Conservation (phyloP, 2,888 invertebrate genomes). For the Thelaira solivaga region DNA sequence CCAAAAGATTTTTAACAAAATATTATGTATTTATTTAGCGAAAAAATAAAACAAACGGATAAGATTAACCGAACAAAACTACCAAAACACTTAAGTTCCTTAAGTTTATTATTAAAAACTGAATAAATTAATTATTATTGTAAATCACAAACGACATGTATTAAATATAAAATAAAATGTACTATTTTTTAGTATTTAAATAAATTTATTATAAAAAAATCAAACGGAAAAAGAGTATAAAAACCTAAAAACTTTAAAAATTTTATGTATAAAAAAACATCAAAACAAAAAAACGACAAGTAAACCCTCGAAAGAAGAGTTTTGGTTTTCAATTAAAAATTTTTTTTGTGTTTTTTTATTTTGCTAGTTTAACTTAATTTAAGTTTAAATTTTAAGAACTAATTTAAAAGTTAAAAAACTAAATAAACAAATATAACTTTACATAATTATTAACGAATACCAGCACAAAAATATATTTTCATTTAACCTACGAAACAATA, state of each 20-base stretch:
- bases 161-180: conserved; percentile 43
- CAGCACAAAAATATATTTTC: too few relatives aligned
- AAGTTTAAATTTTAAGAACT: too few relatives aligned
- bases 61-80: conserved; percentile 6
- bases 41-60: not conserved
- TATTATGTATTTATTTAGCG: conserved; percentile 20
- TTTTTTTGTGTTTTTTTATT: too few relatives aligned
- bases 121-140: not conserved
- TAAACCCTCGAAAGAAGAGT: too few relatives aligned
- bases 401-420: too few relatives aligned
- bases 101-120: conserved; percentile 17
- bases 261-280: not conserved
- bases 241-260: not conserved
- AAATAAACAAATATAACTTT: too few relatives aligned
- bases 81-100: conserved; percentile 45
- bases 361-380: too few relatives aligned
- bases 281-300: not conserved
- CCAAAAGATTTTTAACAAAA: conserved; percentile 60
- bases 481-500: too few relatives aligned
- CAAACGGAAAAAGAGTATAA: not conserved
- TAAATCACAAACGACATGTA: conserved; percentile 28
- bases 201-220: conserved; percentile 23
- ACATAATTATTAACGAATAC: too few relatives aligned
- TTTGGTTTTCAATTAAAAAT: too few relatives aligned
- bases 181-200: conserved; percentile 63